A percentile compares a stretch with the other conserved stretches of the same genome.
phyloP scores from a whole-genome alignment of 2,888 invertebrate genomes.

The Nebria brevicollis region DNA sequence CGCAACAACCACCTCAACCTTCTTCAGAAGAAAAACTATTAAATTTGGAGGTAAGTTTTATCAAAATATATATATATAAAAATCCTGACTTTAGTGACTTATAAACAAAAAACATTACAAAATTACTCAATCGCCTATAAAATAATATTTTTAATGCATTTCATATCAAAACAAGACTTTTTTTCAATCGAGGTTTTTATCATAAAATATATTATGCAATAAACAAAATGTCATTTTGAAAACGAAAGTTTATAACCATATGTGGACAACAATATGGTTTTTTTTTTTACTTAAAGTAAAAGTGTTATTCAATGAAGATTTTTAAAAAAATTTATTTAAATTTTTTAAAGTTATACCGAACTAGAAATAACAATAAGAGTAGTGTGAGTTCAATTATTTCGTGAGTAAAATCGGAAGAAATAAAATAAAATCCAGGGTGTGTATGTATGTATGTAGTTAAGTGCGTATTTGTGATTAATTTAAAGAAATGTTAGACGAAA shows the following conservation, averaged over 20 bases:
- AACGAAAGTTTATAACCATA: background rate
- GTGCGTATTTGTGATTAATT: background rate
- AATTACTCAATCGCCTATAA: background rate
- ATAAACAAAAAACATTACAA: no score
- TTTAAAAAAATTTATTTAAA: background rate
- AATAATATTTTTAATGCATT: background rate
- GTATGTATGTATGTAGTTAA: constrained; percentile 20
- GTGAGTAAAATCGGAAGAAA: no score
- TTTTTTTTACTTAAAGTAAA: background rate
- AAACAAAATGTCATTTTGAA: background rate
- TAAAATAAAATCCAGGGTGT: background rate
- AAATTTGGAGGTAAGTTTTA: constrained; percentile 52
- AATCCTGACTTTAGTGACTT: no score
- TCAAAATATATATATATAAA: background rate
- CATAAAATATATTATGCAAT: background rate
- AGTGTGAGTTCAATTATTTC: no score
- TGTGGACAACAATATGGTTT: background rate
- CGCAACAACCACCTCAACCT: constrained; percentile 39
- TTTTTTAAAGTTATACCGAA: no score
- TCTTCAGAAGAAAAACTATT: constrained; percentile 50
- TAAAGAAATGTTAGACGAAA: background rate
- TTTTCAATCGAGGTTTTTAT: background rate
- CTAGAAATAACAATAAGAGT: no score
- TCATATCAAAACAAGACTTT: background rate
- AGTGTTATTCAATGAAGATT: background rate